phyloP scores from a whole-genome alignment of 2,113 vertebrate species.

The Chaetodon trifascialis region DNA sequence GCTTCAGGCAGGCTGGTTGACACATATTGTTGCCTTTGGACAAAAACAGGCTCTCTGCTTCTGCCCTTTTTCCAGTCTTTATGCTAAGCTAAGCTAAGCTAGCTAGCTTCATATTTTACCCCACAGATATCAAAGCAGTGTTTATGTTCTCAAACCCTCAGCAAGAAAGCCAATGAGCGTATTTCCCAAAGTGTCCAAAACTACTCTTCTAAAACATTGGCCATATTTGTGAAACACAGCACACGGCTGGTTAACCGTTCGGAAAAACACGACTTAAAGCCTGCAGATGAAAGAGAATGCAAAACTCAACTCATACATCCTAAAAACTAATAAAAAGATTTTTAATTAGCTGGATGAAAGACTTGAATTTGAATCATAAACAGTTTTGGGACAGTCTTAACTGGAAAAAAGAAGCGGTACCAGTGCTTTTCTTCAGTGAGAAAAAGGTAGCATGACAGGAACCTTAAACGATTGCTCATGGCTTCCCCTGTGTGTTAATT shows the following conservation, averaged over 20 bases:
- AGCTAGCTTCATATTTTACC: neutral
- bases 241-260: neutral
- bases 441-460: conserved; percentile 44
- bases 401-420: neutral
- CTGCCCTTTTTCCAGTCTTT: neutral
- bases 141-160: neutral
- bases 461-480: conserved; percentile 50
- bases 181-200: neutral
- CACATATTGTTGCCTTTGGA: neutral
- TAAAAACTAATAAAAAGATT: neutral
- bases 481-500: conserved; percentile 79
- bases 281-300: conserved; percentile 21
- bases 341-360: conserved; percentile 11
- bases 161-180: neutral
- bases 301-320: conserved; percentile 36
- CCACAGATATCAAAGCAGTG: neutral
- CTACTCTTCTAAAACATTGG: neutral
- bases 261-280: neutral
- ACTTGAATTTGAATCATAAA: neutral
- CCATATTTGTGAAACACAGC: neutral
- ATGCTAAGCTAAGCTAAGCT: neutral
- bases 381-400: neutral
- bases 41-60: neutral
- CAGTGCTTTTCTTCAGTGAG: conserved; percentile 5
- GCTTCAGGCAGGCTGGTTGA: neutral